Base-by-base conservation (phyloP, 2,888 invertebrate genomes). In the Apantesis nais region DNA sequence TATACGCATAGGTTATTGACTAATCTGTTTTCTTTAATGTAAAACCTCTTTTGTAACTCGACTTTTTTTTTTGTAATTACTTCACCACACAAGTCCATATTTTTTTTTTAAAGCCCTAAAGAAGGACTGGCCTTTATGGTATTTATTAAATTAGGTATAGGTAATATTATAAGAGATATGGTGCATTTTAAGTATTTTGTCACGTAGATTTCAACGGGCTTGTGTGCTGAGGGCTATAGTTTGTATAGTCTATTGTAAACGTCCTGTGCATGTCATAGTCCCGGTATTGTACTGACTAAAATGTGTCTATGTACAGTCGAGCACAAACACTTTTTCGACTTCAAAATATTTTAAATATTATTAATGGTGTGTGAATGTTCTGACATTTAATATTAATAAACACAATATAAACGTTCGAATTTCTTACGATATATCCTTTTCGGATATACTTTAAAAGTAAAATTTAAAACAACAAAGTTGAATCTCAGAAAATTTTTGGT, bases 1-100 rank as follows among this genome's bases (percentile, higher is more conserved):
- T 94, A 93, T 93, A 88, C 80, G 85, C 88, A 83, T 90, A 90
- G 89, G 88, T 86, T 88, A 87, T 85, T 92, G 90, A 93, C 94
- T 94, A 94, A 94, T 93, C 88, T 83, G 79, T 84, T 83, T 85
- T 81, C 82, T 82, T 80, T 77, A 66, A 76, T 83, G 85, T 90
- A 83, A 81, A 64, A 82, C 76, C 77, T 79, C 37, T 80, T 80
- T 79, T 81, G 78, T 81, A 75, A 68, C 60, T 74, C 76, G 37
- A 74, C 67, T 58, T 78, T 70, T 65, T 72, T 71, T 78, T 79
- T 77, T 80, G 76, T 82, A 73, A 74, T 84, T 83, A 81, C 67
- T 76, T 81, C 75, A 77, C 76, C 78, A 79, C 78, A 76, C 78
- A 83, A 85, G 84, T 72, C 60, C 72, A 39, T 5, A 41, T 65